Base-by-base conservation (phyloP, 2,888 invertebrate species). In the Blastobasis adustella region DNA sequence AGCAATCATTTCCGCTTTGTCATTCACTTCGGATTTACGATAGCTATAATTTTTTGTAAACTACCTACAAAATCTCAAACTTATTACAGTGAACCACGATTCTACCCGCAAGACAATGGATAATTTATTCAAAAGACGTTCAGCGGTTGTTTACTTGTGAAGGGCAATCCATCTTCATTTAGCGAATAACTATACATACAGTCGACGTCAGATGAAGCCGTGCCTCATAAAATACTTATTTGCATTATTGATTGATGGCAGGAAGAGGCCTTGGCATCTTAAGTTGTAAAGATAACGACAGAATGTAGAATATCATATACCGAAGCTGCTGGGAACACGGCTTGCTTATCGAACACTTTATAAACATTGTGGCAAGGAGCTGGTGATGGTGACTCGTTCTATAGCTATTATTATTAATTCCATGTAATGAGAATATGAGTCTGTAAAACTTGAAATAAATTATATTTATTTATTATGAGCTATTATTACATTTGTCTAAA, bases 181-280 rank as follows among this genome's bases (percentile, higher is more conserved):
- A 43, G 10, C 10, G n/a, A 23, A 23, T 10, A 47, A 47, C 40
- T 47, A 23, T 7, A 37, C 8, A 47, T 47, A 39, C 36, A 40
- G 47, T 39, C 40, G 39, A 23, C 23, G 23, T 23, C 23, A 23
- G 23, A 23, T 23, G 23, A 23, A 23, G 23, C 23, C 23, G 23
- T 23, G 23, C 23, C 23, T 23, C 47, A 23, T 40, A 40, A 47
- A 54, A 23, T 23, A 23, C 23, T 49, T 50, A 54, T 52, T 54
- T 48, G 54, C 54, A 54, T 51, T 49, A 41, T 43, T 52, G 54
- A 54, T 54, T 52, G 54, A 54, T 54, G 54, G 52, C 36, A 10
- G 23, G 10, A 45, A 6, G 10, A 5, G 44, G 8, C 23, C n/a
- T 37, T 38, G 46, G 5, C 6, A 46, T 8, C 23, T 45, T 23